Evolutionary conservation across 2,888 invertebrate genomes (phyloP).

Genomic region (Endotricha flammealis): DNA sequence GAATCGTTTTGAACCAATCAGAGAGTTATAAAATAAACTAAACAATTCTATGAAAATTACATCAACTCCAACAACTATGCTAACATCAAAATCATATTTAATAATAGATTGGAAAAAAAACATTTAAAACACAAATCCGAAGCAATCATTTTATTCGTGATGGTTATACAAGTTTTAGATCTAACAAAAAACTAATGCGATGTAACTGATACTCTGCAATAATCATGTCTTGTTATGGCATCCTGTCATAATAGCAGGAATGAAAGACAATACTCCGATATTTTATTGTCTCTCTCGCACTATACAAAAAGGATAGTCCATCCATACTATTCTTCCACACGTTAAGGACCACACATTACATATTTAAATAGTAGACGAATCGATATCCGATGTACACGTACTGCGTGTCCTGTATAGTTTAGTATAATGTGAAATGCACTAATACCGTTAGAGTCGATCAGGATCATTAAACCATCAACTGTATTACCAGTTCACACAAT

Average conservation of each 20-base stretch:
- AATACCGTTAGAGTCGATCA: slow-evolving; percentile 44
- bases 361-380: slow-evolving; percentile 39
- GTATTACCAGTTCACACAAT: slow-evolving; percentile 42
- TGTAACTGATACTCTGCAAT: slow-evolving; percentile 44
- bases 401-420: slow-evolving; percentile 44
- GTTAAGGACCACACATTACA: slow-evolving; percentile 57
- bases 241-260: slow-evolving; percentile 51
- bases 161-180: slow-evolving; percentile 11
- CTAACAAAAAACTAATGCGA: slow-evolving; percentile 41
- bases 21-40: slow-evolving; percentile 29
- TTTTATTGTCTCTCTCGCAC: slow-evolving; percentile 15
- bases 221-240: slow-evolving; percentile 53
- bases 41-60: slow-evolving; percentile 10
- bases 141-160: neutral
- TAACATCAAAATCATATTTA: slow-evolving; percentile 6
- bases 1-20: slow-evolving; percentile 43
- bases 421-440: slow-evolving; percentile 50
- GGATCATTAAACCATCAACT: slow-evolving; percentile 47
- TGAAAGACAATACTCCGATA: slow-evolving; percentile 30
- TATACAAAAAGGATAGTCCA: slow-evolving; percentile 27
- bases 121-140: neutral
- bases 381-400: slow-evolving; percentile 37
- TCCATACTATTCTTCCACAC: slow-evolving; percentile 39
- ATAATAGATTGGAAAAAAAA: slow-evolving; percentile 1
- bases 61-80: slow-evolving; percentile 1